Evolutionary conservation across 2,888 invertebrate genomes (phyloP).

Genomic region (Stenodema calcarata): DNA sequence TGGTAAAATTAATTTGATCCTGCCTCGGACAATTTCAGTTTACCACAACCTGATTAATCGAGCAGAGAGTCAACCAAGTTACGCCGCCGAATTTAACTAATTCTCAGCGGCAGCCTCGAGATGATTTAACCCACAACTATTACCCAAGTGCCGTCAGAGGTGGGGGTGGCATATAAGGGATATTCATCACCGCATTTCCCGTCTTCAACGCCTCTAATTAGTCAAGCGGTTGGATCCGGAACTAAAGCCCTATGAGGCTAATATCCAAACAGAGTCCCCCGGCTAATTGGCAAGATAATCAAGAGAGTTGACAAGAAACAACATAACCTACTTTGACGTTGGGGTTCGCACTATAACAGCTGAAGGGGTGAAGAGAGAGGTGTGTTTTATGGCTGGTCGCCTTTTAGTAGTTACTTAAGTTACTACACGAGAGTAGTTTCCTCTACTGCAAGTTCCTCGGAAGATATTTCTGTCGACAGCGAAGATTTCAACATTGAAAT

Average conservation of each 20-base stretch:
- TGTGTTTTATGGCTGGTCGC: background rate
- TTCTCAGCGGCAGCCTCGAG: background rate
- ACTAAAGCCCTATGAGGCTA: background rate
- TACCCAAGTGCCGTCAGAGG: background rate
- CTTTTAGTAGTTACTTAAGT: background rate
- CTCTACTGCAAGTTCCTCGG: background rate
- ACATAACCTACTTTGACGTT: background rate
- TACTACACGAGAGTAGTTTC: background rate
- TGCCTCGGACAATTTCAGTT: too few relatives aligned
- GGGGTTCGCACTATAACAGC: background rate
- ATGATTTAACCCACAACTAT: background rate
- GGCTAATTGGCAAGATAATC: constrained; percentile 25
- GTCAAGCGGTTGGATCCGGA: constrained; percentile 4
- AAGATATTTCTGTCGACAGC: background rate
- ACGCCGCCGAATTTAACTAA: background rate
- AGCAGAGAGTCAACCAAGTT: too few relatives aligned
- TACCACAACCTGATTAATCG: too few relatives aligned
- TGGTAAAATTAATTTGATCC: too few relatives aligned
- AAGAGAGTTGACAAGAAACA: constrained; percentile 17
- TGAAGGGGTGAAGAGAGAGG: background rate
- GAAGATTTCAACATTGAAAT: too few relatives aligned
- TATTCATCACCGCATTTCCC: background rate
- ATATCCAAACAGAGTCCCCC: background rate
- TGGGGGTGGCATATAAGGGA: background rate
- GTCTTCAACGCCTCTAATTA: constrained; percentile 10